These are phyloP conservation scores for Scaptomyza polygonia DNA, from an alignment of 2,888 invertebrate species.

Conservation along the genomic window DNA sequence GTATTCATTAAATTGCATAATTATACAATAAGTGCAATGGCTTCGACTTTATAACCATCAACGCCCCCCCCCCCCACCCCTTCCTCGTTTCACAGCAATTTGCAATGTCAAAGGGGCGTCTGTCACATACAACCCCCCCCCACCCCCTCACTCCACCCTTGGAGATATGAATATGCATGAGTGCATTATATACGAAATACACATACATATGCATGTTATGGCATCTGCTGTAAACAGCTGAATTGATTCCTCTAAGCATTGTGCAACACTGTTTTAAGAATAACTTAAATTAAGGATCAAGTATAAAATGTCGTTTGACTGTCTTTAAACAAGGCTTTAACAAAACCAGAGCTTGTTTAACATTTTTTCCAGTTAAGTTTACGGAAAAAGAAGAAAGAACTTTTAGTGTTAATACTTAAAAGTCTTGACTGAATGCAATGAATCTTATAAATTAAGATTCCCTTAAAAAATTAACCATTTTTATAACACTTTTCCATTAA, in stretches of 20 bases:
- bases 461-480: too few relatives aligned
- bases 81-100: background rate
- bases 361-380: too few relatives aligned
- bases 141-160: background rate
- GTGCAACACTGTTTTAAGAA: slow-evolving; percentile 9
- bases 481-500: too few relatives aligned
- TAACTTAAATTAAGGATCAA: background rate
- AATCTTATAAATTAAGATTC: too few relatives aligned
- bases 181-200: slow-evolving; percentile 17
- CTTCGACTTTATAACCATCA: slow-evolving; percentile 35
- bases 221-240: background rate
- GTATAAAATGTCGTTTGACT: too few relatives aligned
- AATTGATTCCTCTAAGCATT: slow-evolving; percentile 12
- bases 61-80: background rate
- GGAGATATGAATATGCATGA: slow-evolving; percentile 45
- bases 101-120: background rate
- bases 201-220: background rate
- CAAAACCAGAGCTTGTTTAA: too few relatives aligned
- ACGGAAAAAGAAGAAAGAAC: too few relatives aligned
- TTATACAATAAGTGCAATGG: slow-evolving; percentile 76
- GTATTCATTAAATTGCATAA: slow-evolving; percentile 78
- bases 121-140: slow-evolving; percentile 12
- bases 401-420: too few relatives aligned
- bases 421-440: too few relatives aligned
- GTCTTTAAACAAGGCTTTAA: too few relatives aligned